phyloP scores from a whole-genome alignment of 1,140 invertebrate species.

The Arion vulgaris region DNA sequence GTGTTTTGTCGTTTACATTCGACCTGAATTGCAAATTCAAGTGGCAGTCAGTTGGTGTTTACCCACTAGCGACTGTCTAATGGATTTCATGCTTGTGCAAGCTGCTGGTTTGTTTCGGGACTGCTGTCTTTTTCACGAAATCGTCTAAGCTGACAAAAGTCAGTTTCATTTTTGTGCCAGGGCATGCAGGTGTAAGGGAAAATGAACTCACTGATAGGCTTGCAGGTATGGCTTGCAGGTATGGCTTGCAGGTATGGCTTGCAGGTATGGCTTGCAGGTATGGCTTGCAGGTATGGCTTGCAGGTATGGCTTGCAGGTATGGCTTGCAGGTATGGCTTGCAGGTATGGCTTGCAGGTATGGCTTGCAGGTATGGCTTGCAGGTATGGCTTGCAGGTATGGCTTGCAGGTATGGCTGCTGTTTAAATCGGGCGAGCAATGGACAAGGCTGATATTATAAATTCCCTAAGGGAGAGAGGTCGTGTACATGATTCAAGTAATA shows the following conservation, averaged over 20 bases:
- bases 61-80: neutral
- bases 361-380: neutral
- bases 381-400: neutral
- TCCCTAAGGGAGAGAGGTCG: too few relatives aligned
- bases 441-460: too few relatives aligned
- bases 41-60: too few relatives aligned
- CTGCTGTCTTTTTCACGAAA: neutral
- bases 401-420: too few relatives aligned
- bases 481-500: too few relatives aligned
- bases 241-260: neutral
- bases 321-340: neutral
- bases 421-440: too few relatives aligned
- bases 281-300: neutral
- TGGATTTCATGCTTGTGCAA: neutral
- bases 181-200: too few relatives aligned
- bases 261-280: neutral
- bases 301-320: neutral
- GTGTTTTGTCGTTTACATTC: neutral
- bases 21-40: too few relatives aligned
- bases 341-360: neutral
- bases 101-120: too few relatives aligned
- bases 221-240: neutral
- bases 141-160: too few relatives aligned
- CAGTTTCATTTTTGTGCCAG: too few relatives aligned
- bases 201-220: too few relatives aligned